Percentiles rank a stretch among this genome's conserved stretches.
phyloP scores from a whole-genome alignment of 2,888 invertebrate species.

The Callyntrura sp. region DNA sequence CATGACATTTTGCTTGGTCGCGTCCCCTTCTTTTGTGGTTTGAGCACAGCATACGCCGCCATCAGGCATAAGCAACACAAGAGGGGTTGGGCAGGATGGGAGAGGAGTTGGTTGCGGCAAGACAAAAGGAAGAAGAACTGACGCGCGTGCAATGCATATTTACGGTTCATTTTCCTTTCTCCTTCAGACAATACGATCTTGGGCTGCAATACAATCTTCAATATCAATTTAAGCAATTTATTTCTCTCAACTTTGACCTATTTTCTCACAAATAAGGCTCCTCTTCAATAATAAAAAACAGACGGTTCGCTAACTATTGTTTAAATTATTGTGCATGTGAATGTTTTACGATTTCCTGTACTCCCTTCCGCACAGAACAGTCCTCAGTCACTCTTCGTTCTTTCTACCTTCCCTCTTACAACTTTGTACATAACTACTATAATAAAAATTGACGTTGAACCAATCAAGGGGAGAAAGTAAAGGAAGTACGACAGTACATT shows the following conservation, averaged over 20 bases:
- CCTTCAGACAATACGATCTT: slow-evolving; percentile 31
- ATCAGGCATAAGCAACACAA: background rate
- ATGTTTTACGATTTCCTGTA: slow-evolving; percentile 25
- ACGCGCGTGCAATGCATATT: slow-evolving; percentile 53
- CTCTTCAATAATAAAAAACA: slow-evolving; percentile 46
- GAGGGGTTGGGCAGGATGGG: too few species aligned
- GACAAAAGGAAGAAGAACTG: slow-evolving; percentile 51
- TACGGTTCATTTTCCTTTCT: slow-evolving; percentile 18
- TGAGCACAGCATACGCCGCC: background rate
- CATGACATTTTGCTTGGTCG: slow-evolving; percentile 58
- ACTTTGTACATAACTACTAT: slow-evolving; percentile 38
- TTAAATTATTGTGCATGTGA: slow-evolving; percentile 41
- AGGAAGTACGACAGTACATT: background rate
- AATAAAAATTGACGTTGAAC: slow-evolving; percentile 42
- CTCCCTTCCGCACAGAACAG: too few species aligned
- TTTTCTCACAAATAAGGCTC: slow-evolving; percentile 25
- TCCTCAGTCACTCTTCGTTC: background rate
- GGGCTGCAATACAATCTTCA: slow-evolving; percentile 16
- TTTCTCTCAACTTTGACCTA: slow-evolving; percentile 56
- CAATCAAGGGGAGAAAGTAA: background rate
- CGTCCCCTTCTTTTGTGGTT: background rate
- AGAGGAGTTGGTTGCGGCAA: background rate
- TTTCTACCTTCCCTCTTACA: background rate
- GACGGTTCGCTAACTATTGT: slow-evolving; percentile 12
- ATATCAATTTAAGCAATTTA: slow-evolving; percentile 55